A percentile compares a stretch with the other conserved stretches of the same genome.
phyloP scores from a whole-genome alignment of 1,140 invertebrate species.

The Pachypeltis micranthus region DNA sequence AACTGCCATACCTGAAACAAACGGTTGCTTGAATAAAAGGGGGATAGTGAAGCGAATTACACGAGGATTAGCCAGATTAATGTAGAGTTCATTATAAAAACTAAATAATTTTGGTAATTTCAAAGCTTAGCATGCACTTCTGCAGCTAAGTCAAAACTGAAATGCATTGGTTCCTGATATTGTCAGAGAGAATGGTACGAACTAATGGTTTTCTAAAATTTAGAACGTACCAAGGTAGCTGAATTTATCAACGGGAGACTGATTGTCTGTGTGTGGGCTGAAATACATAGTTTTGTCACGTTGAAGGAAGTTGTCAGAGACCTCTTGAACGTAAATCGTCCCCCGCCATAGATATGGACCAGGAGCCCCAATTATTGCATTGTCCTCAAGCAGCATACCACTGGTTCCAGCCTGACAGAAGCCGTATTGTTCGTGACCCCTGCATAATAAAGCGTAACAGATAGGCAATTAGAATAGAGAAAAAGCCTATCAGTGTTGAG shows the following conservation, averaged over 20 bases:
- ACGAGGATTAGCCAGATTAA: too few species aligned
- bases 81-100: too few species aligned
- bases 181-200: too few species aligned
- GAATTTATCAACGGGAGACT: conserved; percentile 70
- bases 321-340: conserved; percentile 66
- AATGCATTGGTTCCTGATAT: too few species aligned
- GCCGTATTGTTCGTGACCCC: conserved; percentile 71
- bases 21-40: too few species aligned
- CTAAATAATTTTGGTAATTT: too few species aligned
- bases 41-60: too few species aligned
- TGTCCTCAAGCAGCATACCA: conserved; percentile 60
- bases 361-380: conserved; percentile 70
- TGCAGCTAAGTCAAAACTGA: too few species aligned
- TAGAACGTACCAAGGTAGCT: conserved; percentile 62
- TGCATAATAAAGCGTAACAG: conserved; percentile 34
- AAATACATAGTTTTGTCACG: conserved; percentile 69
- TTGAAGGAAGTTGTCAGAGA: conserved; percentile 58
- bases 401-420: conserved; percentile 89
- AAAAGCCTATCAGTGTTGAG: too few species aligned
- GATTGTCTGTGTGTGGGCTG: conserved; percentile 47
- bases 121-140: too few species aligned
- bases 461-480: too few species aligned
- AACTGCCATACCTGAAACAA: conserved; percentile 82
- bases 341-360: conserved; percentile 81
- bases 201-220: background rate